Evolutionary conservation across 2,113 vertebrate genomes (phyloP).

Genomic region (Axis porcinus): DNA sequence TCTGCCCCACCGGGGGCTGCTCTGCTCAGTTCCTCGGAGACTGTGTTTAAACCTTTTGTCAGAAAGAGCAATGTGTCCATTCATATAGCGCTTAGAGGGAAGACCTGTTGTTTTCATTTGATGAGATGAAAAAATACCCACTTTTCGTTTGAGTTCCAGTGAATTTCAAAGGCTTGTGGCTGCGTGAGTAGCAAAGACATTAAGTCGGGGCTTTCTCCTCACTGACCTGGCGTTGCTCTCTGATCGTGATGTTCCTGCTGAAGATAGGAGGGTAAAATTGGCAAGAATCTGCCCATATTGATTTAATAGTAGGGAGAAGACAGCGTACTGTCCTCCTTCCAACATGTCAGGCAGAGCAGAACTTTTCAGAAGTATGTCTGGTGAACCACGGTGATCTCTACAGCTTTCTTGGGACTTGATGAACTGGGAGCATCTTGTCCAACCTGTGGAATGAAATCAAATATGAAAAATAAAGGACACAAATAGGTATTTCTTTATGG

Average conservation of each 20-base stretch:
- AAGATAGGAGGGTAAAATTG: background rate
- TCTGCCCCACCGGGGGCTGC: background rate
- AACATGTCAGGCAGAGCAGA: background rate
- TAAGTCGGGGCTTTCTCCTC: background rate
- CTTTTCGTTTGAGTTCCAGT: background rate
- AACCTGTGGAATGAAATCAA: conserved; percentile 48
- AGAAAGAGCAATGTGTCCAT: background rate
- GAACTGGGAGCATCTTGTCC: conserved; percentile 13
- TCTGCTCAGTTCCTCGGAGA: background rate
- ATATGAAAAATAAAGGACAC: background rate
- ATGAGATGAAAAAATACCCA: background rate
- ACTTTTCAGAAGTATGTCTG: conserved; percentile 47
- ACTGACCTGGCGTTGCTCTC: background rate
- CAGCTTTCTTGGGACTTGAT: background rate
- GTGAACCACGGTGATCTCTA: background rate
- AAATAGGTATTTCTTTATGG: background rate
- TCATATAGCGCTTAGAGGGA: background rate
- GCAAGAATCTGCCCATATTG: background rate
- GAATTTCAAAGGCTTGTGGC: background rate
- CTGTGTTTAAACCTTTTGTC: background rate
- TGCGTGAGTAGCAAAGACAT: background rate
- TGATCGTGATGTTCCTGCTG: background rate
- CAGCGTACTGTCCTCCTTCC: background rate
- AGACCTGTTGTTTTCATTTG: background rate
- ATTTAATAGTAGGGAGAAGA: background rate